Conservation (phyloP, 2,888 invertebrate genomes). For the Caenorhabditis afra region DNA sequence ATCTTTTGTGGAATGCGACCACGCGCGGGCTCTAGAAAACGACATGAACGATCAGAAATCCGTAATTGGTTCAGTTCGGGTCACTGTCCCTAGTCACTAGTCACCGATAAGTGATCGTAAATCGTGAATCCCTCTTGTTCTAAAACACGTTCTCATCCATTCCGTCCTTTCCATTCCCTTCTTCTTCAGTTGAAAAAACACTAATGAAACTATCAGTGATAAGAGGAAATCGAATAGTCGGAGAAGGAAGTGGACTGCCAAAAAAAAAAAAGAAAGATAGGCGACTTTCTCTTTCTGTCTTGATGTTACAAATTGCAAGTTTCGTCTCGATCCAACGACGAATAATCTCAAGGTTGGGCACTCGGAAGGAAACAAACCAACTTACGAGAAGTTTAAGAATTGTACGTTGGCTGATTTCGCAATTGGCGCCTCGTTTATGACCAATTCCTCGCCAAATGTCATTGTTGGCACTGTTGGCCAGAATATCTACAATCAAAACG, state of each 20-base stretch:
- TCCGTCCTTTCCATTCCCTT: slow-evolving; percentile 9
- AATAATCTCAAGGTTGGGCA: slow-evolving; percentile 43
- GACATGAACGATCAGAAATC: slow-evolving; percentile 30
- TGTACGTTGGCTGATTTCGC: slow-evolving; percentile 79
- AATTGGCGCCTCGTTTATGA: slow-evolving; percentile 78
- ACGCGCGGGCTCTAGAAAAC: slow-evolving; percentile 79
- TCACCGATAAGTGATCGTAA: slow-evolving; percentile 3
- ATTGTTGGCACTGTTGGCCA: slow-evolving; percentile 81
- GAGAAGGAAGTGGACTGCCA: slow-evolving; percentile 44
- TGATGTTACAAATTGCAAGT: slow-evolving; percentile 12
- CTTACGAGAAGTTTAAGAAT: slow-evolving; percentile 80
- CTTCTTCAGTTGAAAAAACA: slow-evolving; percentile 28
- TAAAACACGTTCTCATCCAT: slow-evolving; percentile 16
- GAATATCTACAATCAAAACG: slow-evolving; percentile 68
- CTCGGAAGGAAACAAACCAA: not conserved
- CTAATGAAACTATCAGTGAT: slow-evolving; percentile 31
- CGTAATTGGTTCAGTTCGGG: not conserved
- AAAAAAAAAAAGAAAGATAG: slow-evolving; percentile 3
- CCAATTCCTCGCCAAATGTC: slow-evolving; percentile 80
- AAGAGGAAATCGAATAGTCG: slow-evolving; percentile 8
- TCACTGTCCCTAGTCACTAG: too few relatives aligned
- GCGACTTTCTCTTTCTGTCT: slow-evolving; percentile 39
- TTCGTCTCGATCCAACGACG: not conserved
- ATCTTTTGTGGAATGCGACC: slow-evolving; percentile 81
- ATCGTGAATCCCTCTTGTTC: not conserved